Percentiles rank a stretch among this genome's conserved stretches.
Conservation (phyloP, 2,888 invertebrate genomes). For the Drosophila ochracea region DNA sequence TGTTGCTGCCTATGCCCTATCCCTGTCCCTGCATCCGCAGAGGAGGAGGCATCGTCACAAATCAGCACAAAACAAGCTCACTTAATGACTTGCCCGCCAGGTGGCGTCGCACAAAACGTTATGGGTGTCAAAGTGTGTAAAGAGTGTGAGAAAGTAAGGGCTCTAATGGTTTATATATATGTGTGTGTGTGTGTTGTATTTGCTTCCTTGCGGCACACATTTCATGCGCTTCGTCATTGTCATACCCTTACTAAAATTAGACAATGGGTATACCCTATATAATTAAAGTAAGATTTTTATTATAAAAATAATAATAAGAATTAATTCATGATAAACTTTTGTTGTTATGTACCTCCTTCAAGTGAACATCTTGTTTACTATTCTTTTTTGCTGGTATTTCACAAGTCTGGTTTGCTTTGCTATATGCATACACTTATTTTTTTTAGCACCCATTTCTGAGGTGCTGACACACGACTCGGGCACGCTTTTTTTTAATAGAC, state of each 20-base stretch:
- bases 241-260: not conserved
- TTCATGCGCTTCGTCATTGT: slow-evolving; percentile 54
- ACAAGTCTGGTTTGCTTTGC: slow-evolving; percentile 4
- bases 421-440: slow-evolving; percentile 30
- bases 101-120: slow-evolving; percentile 55
- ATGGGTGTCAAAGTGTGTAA: slow-evolving; percentile 29
- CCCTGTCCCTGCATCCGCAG: not conserved
- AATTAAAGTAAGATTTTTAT: not conserved
- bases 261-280: slow-evolving; percentile 3
- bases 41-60: slow-evolving; percentile 33
- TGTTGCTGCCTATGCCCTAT: not conserved
- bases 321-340: not conserved
- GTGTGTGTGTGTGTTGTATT: slow-evolving; percentile 7
- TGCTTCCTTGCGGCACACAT: slow-evolving; percentile 49
- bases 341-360: not conserved
- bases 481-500: slow-evolving; percentile 68
- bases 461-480: slow-evolving; percentile 65
- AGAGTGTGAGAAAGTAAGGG: not conserved
- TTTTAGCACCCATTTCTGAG: slow-evolving; percentile 42
- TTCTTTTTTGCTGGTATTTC: slow-evolving; percentile 19
- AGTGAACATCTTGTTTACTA: not conserved
- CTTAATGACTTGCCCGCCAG: slow-evolving; percentile 74
- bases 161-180: not conserved
- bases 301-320: not conserved
- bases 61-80: slow-evolving; percentile 73